A percentile compares a stretch with the other conserved stretches of the same genome.
Conservation (phyloP, 2,888 invertebrate species). For the Lottia scabra region DNA sequence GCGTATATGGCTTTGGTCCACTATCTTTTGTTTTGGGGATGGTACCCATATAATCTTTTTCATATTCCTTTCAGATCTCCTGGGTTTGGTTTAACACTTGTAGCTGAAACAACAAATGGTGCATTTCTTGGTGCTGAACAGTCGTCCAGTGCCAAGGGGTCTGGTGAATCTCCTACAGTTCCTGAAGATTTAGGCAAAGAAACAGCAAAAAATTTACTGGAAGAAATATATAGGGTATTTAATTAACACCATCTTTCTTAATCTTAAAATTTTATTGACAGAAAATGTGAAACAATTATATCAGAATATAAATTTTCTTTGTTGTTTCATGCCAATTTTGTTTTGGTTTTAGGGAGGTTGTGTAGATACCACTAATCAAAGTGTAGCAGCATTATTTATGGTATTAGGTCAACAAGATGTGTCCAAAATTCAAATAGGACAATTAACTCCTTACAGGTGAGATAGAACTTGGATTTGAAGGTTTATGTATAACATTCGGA, state of each 20-base stretch:
- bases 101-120: conserved; percentile 92
- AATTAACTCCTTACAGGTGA: conserved; percentile 76
- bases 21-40: too few relatives aligned
- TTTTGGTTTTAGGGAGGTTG: conserved; percentile 81
- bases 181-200: conserved; percentile 93
- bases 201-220: conserved; percentile 84
- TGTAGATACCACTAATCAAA: conserved; percentile 89
- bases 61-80: conserved; percentile 65
- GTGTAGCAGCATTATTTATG: conserved; percentile 90
- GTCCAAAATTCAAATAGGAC: conserved; percentile 80
- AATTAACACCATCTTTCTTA: too few relatives aligned
- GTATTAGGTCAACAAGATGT: conserved; percentile 94
- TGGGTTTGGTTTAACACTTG: conserved; percentile 89
- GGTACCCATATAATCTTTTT: too few relatives aligned
- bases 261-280: too few relatives aligned
- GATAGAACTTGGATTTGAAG: conserved; percentile 52
- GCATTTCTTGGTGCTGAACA: conserved; percentile 70
- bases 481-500: too few relatives aligned
- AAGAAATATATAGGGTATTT: conserved; percentile 81
- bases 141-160: conserved; percentile 68
- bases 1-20: too few relatives aligned
- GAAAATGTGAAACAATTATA: too few relatives aligned
- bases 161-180: conserved; percentile 75
- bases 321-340: too few relatives aligned
- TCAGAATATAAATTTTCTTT: too few relatives aligned